Evolutionary conservation across 2,113 vertebrate species (phyloP).

Genomic region (Lophura nycthemera): DNA sequence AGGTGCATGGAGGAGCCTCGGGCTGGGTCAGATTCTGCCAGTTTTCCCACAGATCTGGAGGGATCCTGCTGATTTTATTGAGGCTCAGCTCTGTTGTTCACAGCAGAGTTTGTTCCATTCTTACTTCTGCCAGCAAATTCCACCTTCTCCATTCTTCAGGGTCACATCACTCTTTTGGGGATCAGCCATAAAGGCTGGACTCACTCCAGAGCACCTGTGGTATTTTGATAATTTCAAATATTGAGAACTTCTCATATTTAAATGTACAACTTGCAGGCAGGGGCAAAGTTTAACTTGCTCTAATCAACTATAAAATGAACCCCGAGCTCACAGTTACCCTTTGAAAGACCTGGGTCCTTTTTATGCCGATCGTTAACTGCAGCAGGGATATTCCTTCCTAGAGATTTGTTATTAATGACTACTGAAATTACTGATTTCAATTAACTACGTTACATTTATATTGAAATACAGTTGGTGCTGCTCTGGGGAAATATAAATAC

Average conservation of each 20-base stretch:
- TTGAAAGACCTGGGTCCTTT: slow-evolving; percentile 47
- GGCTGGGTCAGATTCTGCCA: neutral
- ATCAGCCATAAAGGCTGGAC: slow-evolving; percentile 22
- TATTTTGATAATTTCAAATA: slow-evolving; percentile 71
- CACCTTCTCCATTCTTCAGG: slow-evolving; percentile 6
- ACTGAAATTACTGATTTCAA: slow-evolving; percentile 79
- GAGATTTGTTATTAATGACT: slow-evolving; percentile 77
- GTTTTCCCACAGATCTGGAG: neutral
- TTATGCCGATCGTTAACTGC: slow-evolving; percentile 62
- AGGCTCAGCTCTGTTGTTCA: neutral
- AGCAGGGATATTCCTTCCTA: slow-evolving; percentile 54
- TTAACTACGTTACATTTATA: slow-evolving; percentile 67
- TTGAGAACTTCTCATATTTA: slow-evolving; percentile 47
- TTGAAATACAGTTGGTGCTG: slow-evolving; percentile 65
- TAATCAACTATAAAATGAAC: slow-evolving; percentile 78
- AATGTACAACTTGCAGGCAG: slow-evolving; percentile 67
- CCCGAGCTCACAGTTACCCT: slow-evolving; percentile 27
- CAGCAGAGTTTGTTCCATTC: neutral
- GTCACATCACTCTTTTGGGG: slow-evolving; percentile 16
- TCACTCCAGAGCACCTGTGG: slow-evolving; percentile 39
- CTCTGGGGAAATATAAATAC: slow-evolving; percentile 76
- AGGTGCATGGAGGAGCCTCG: accelerated
- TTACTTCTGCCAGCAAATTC: neutral
- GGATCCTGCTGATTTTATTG: neutral
- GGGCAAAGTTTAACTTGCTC: slow-evolving; percentile 78